These are phyloP conservation scores for Trogon surrucura DNA, from an alignment of 2,113 vertebrate genomes.

Conservation along the genomic window DNA sequence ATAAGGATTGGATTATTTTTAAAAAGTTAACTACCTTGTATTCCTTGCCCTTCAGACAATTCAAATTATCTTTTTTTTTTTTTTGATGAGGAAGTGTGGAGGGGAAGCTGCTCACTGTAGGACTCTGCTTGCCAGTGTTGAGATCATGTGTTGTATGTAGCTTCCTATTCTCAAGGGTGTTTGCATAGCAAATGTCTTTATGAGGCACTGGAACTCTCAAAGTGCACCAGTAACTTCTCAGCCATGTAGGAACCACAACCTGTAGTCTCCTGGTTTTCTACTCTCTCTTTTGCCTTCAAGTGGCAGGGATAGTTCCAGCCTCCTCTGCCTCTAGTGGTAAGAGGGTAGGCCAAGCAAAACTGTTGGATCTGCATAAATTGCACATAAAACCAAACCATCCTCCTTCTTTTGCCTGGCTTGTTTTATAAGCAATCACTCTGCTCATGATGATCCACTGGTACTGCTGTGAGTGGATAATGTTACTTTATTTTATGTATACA, in stretches of 20 bases:
- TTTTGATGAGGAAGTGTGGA: fast-evolving
- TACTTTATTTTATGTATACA: not conserved
- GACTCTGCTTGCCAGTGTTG: not conserved
- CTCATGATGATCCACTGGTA: not conserved
- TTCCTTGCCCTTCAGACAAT: not conserved
- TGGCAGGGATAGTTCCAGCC: not conserved
- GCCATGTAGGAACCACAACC: not conserved
- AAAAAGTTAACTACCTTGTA: not conserved
- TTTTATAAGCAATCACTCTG: not conserved
- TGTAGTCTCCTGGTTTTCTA: not conserved
- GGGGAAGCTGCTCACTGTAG: not conserved
- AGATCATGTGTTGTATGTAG: not conserved
- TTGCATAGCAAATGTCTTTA: not conserved
- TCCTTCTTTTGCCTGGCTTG: not conserved
- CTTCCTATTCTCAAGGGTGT: not conserved
- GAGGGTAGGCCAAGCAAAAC: not conserved
- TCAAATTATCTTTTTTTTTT: not conserved
- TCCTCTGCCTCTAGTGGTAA: not conserved
- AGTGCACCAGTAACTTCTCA: not conserved
- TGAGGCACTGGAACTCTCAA: not conserved
- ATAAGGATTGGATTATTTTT: not conserved
- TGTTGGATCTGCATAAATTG: not conserved
- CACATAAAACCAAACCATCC: not conserved
- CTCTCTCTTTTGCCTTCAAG: not conserved
- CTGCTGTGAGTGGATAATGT: not conserved